Percentiles rank a stretch among this genome's conserved stretches.
phyloP scores from a whole-genome alignment of 2,113 vertebrate genomes.

The Eurystomus gularis region DNA sequence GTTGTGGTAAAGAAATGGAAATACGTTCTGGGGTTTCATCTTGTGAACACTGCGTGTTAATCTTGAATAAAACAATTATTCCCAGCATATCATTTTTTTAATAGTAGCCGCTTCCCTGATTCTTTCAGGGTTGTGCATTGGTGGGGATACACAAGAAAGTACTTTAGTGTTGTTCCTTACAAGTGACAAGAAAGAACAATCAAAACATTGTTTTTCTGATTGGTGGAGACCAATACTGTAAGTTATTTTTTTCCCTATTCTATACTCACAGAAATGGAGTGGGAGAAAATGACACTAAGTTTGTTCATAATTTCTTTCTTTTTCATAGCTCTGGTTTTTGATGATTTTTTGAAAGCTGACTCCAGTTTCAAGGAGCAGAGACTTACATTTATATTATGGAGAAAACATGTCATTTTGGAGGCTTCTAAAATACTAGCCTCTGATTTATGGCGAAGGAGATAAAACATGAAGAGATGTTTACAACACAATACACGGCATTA shows the following conservation, averaged over 20 bases:
- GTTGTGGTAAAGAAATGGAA: background rate
- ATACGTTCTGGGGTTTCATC: background rate
- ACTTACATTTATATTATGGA: conserved; percentile 47
- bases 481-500: conserved; percentile 39
- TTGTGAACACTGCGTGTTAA: background rate
- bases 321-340: conserved; percentile 25
- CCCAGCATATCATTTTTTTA: background rate
- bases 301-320: background rate
- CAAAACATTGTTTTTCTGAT: background rate
- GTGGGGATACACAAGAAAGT: background rate
- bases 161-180: background rate
- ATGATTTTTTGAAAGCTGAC: conserved; percentile 59
- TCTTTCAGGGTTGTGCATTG: background rate
- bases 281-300: background rate
- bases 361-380: conserved; percentile 26
- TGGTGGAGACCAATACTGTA: background rate
- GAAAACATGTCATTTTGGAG: conserved; percentile 47
- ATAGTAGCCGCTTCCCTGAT: background rate
- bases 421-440: conserved; percentile 48
- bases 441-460: conserved; percentile 65
- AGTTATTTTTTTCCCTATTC: background rate
- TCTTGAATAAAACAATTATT: background rate
- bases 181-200: background rate
- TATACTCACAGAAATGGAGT: background rate
- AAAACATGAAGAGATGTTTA: conserved; percentile 63